Conservation (phyloP, 2,113 vertebrate species). For the Oceanodroma tethys region DNA sequence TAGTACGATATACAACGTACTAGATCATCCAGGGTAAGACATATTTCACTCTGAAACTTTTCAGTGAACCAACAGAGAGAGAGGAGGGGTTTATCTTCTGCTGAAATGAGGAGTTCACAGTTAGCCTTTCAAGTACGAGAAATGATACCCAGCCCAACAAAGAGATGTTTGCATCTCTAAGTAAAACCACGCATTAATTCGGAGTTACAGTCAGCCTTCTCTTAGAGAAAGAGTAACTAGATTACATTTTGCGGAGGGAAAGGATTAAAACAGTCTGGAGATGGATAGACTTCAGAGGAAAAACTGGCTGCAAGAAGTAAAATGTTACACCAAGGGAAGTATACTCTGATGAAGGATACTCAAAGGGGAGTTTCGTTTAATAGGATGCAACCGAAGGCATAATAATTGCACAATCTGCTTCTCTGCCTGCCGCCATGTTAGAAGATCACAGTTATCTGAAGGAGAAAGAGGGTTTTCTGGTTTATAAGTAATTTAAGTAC, state of each 20-base stretch:
- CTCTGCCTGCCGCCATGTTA: background rate
- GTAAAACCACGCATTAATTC: background rate
- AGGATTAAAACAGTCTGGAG: background rate
- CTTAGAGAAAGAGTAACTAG: background rate
- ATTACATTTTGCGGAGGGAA: background rate
- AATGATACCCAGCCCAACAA: background rate
- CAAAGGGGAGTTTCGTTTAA: background rate
- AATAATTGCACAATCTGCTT: background rate
- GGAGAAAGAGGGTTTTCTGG: background rate
- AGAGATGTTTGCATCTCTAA: background rate
- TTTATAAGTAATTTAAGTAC: background rate
- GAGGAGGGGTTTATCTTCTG: background rate
- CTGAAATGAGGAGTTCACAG: background rate
- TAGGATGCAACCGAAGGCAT: background rate
- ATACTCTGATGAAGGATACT: background rate
- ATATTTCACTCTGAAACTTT: background rate
- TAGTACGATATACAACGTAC: background rate
- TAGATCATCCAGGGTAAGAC: background rate
- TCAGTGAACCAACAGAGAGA: background rate
- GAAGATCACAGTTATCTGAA: background rate
- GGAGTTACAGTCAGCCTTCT: background rate
- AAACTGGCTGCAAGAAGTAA: background rate
- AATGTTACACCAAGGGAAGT: background rate
- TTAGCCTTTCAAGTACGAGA: background rate
- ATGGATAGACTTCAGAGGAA: background rate